Evolutionary conservation across 2,888 invertebrate genomes (phyloP).

Genomic region (Hecatera dysodea): DNA sequence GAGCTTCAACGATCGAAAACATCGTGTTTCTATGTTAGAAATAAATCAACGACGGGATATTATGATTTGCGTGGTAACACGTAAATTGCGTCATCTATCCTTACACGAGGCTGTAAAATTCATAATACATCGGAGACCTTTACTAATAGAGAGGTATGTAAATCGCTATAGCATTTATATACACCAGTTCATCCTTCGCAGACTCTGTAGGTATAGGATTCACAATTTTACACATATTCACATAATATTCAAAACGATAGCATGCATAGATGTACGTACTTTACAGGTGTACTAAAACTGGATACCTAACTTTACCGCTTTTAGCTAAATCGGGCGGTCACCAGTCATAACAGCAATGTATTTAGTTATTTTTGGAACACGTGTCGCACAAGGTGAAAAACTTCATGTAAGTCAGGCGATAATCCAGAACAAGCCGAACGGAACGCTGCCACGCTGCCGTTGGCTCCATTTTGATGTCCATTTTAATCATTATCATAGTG

Average conservation of each 20-base stretch:
- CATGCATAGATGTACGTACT: neutral
- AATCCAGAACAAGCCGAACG: constrained; percentile 61
- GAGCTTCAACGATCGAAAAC: constrained; percentile 14
- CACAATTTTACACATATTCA: no score
- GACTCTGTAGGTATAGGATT: neutral
- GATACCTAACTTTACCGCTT: constrained; percentile 3
- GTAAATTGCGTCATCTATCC: constrained; percentile 21
- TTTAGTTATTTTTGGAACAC: constrained; percentile 50
- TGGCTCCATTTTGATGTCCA: constrained; percentile 60
- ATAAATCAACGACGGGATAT: constrained; percentile 8
- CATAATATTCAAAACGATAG: neutral
- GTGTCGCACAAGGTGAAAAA: constrained; percentile 65
- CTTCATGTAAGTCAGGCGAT: constrained; percentile 70
- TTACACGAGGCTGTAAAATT: constrained; percentile 28
- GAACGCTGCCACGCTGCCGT: constrained; percentile 33
- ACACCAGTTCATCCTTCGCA: neutral
- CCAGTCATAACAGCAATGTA: constrained; percentile 42
- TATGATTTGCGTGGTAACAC: constrained; percentile 7
- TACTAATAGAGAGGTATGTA: neutral
- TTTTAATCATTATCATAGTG: constrained; percentile 55
- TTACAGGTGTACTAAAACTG: no score
- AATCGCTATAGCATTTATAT: neutral
- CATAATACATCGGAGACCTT: constrained; percentile 9
- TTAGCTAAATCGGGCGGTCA: constrained; percentile 26
- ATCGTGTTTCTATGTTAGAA: constrained; percentile 20